Percentiles rank a stretch among this genome's conserved stretches.
These are phyloP conservation scores for Neelides folsomi DNA, from an alignment of 2,888 invertebrate genomes.

Conservation along the genomic window DNA sequence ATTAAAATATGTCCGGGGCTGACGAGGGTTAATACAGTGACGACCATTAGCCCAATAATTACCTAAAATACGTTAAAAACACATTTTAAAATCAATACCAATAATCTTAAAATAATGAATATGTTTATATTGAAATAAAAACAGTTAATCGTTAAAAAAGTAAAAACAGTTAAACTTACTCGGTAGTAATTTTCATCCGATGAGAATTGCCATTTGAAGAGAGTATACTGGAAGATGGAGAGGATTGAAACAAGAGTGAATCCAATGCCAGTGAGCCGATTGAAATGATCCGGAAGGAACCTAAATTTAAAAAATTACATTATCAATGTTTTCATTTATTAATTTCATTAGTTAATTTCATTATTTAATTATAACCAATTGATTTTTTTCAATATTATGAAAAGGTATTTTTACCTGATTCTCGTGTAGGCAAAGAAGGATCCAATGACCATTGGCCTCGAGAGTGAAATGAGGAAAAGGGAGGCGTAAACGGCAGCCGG, in stretches of 20 bases:
- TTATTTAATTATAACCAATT: not conserved
- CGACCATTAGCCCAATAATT: no score
- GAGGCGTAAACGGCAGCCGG: slow-evolving; percentile 33
- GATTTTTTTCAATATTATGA: not conserved
- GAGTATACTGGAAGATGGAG: slow-evolving; percentile 34
- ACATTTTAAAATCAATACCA: no score
- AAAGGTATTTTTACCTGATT: slow-evolving; percentile 32
- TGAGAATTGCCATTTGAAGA: slow-evolving; percentile 34
- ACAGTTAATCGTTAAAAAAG: no score
- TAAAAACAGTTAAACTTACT: no score
- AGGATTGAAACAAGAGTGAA: slow-evolving; percentile 34
- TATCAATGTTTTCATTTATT: not conserved
- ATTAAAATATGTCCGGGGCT: no score
- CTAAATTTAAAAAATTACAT: slow-evolving; percentile 15
- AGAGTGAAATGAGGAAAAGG: slow-evolving; percentile 33
- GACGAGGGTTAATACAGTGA: no score
- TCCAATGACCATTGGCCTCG: slow-evolving; percentile 35
- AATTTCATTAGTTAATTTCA: not conserved
- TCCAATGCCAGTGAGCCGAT: slow-evolving; percentile 35
- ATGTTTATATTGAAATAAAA: no score
- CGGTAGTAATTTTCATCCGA: slow-evolving; percentile 12
- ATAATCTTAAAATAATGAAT: no score
- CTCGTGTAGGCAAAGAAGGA: slow-evolving; percentile 35
- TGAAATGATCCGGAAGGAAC: slow-evolving; percentile 35
- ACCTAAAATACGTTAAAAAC: no score